A percentile compares a stretch with the other conserved stretches of the same genome.
These are phyloP conservation scores for Erpobdella octoculata DNA, from an alignment of 2,888 invertebrate genomes.

Conservation along the genomic window DNA sequence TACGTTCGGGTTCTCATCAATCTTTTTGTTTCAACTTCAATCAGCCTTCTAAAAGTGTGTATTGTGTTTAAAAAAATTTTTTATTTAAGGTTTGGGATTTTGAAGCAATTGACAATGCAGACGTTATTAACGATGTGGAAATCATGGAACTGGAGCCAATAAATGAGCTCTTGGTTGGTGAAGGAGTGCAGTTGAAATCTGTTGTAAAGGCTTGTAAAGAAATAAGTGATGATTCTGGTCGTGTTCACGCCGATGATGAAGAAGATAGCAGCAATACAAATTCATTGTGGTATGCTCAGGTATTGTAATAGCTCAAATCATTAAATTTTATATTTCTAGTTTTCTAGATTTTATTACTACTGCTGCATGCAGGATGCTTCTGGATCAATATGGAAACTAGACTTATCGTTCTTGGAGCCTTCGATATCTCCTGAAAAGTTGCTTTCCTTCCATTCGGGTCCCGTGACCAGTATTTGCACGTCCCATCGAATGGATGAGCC, in stretches of 20 bases:
- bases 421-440: conserved; percentile 55
- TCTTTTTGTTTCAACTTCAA: neutral
- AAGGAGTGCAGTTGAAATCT: conserved; percentile 56
- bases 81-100: conserved; percentile 70
- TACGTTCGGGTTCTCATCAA: conserved; percentile 46
- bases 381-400: conserved; percentile 72
- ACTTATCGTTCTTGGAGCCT: conserved; percentile 58
- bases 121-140: conserved; percentile 71
- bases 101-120: conserved; percentile 79
- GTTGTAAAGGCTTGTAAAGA: conserved; percentile 55
- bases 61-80: neutral
- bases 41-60: neutral
- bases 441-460: conserved; percentile 69
- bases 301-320: conserved; percentile 46
- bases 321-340: neutral
- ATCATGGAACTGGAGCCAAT: conserved; percentile 77
- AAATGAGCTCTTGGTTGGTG: conserved; percentile 66
- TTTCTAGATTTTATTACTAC: neutral
- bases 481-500: conserved; percentile 61
- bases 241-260: conserved; percentile 38
- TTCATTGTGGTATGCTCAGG: conserved; percentile 65
- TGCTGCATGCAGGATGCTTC: conserved; percentile 65
- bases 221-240: conserved; percentile 42
- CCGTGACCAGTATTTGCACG: conserved; percentile 63
- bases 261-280: conserved; percentile 43